Evolutionary conservation across 2,888 invertebrate genomes (phyloP).

Genomic region (Polietes domitor): DNA sequence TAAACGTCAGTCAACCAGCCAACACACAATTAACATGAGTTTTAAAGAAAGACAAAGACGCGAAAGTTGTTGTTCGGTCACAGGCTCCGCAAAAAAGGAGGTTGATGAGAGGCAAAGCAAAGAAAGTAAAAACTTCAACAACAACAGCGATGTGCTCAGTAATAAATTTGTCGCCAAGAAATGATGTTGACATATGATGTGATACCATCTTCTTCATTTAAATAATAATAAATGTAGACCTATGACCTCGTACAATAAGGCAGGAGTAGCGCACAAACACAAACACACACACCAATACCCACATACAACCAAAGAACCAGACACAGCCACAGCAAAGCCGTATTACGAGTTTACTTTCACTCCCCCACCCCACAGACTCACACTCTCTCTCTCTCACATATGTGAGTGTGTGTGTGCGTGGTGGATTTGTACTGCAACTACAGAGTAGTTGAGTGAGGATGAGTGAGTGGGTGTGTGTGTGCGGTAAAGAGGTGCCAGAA

Average conservation of each 20-base stretch:
- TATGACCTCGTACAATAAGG: conserved; percentile 60
- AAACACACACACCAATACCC: neutral
- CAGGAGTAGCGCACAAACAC: neutral
- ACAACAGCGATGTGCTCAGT: neutral
- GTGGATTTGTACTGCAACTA: neutral
- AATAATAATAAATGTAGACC: conserved; percentile 58
- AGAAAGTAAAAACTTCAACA: neutral
- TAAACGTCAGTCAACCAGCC: neutral
- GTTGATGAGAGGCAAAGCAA: no score
- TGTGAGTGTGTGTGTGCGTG: conserved; percentile 1
- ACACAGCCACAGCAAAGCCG: neutral
- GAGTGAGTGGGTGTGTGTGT: no score
- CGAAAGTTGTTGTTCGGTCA: neutral
- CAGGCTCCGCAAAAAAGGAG: neutral
- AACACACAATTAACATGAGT: no score
- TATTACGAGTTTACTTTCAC: conserved; percentile 11
- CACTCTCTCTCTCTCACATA: neutral
- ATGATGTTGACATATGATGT: conserved; percentile 56
- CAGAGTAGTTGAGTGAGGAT: conserved; percentile 18
- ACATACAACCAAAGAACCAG: neutral
- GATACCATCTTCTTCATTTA: conserved; percentile 63
- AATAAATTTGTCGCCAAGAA: conserved; percentile 27
- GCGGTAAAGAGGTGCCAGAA: conserved; percentile 6
- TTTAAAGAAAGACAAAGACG: neutral
- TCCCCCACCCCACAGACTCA: neutral